Evolutionary conservation across 1,140 invertebrate genomes (phyloP).

Genomic region (Hermatobates lingyangjiaoensis): DNA sequence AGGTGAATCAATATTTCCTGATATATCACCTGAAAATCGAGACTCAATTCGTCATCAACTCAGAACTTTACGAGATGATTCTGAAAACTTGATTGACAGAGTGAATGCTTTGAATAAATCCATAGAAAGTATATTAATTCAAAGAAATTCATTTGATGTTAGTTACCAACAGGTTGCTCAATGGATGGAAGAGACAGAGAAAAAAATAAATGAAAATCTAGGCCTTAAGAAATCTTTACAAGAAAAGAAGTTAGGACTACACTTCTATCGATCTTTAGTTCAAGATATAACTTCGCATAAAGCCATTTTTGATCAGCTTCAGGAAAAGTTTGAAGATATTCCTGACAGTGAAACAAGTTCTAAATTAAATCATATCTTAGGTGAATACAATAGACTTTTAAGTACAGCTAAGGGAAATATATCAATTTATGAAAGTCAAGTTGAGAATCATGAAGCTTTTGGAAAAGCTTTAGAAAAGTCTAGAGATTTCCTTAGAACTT

Average conservation of each 20-base stretch:
- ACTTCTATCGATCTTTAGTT: slow-evolving; percentile 47
- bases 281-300: slow-evolving; percentile 70
- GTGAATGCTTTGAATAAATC: slow-evolving; percentile 67
- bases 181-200: slow-evolving; percentile 56
- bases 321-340: slow-evolving; percentile 49
- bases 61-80: slow-evolving; percentile 54
- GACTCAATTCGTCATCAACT: slow-evolving; percentile 67
- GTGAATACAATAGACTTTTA: slow-evolving; percentile 44
- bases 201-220: slow-evolving; percentile 42
- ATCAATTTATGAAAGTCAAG: slow-evolving; percentile 42
- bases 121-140: slow-evolving; percentile 66
- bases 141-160: slow-evolving; percentile 77
- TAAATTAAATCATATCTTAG: slow-evolving; percentile 44
- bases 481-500: slow-evolving; percentile 48
- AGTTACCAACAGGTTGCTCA: slow-evolving; percentile 57
- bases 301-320: slow-evolving; percentile 53
- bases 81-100: slow-evolving; percentile 66
- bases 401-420: slow-evolving; percentile 47
- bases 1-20: slow-evolving; percentile 71
- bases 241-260: slow-evolving; percentile 68
- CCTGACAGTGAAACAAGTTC: slow-evolving; percentile 53
- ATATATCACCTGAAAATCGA: slow-evolving; percentile 66
- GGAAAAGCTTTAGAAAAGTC: slow-evolving; percentile 53
- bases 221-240: slow-evolving; percentile 53
- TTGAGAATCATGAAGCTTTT: slow-evolving; percentile 64